These are phyloP conservation scores for Brachionichthys hirsutus DNA, from an alignment of 2,113 vertebrate genomes.

Conservation along the genomic window DNA sequence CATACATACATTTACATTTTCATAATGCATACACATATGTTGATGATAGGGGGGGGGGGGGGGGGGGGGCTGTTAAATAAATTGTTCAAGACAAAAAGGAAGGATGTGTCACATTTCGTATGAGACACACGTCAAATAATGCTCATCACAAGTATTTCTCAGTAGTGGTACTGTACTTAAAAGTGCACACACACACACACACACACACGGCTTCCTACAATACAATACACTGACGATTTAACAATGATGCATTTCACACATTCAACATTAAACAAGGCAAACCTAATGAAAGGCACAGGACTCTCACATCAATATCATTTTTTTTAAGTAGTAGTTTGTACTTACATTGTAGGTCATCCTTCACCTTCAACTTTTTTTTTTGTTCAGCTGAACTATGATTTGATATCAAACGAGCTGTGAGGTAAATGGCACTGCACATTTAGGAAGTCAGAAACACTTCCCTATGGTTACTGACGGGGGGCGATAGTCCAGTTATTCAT, in stretches of 20 bases:
- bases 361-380: slow-evolving; percentile 60
- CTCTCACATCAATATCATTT: slow-evolving; percentile 84
- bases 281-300: slow-evolving; percentile 92
- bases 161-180: slow-evolving; percentile 88
- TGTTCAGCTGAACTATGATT: slow-evolving; percentile 49
- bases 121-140: slow-evolving; percentile 79
- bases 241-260: slow-evolving; percentile 87
- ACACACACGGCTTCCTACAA: slow-evolving; percentile 80
- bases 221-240: slow-evolving; percentile 82
- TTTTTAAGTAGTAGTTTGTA: slow-evolving; percentile 50
- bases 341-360: slow-evolving; percentile 51
- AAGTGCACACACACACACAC: slow-evolving; percentile 85
- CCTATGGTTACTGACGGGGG: background rate
- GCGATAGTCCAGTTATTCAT: slow-evolving; percentile 11
- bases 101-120: slow-evolving; percentile 75
- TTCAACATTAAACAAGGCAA: slow-evolving; percentile 93
- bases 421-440: slow-evolving; percentile 82
- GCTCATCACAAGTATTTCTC: slow-evolving; percentile 84
- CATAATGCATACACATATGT: slow-evolving; percentile 80
- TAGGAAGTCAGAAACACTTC: slow-evolving; percentile 47
- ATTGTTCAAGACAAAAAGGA: slow-evolving; percentile 61
- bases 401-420: slow-evolving; percentile 73
- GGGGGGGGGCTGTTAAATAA: slow-evolving; percentile 51
- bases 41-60: slow-evolving; percentile 54
- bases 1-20: slow-evolving; percentile 80